Evolutionary conservation across 2,113 vertebrate genomes (phyloP).

Genomic region (Macheiramphus alcinus): DNA sequence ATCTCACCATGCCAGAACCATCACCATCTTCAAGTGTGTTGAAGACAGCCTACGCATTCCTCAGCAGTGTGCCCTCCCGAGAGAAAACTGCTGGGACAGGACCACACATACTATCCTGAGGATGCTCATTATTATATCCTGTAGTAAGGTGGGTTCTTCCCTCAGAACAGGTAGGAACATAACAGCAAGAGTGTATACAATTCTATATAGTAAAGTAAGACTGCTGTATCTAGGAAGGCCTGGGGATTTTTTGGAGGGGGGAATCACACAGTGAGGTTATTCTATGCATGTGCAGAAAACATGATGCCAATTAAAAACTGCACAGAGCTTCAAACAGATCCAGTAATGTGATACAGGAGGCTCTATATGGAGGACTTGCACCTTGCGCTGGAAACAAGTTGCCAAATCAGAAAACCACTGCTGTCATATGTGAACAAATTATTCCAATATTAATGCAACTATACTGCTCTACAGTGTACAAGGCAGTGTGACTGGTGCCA

Average conservation of each 20-base stretch:
- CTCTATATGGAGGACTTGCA: fast-evolving
- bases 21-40: not conserved
- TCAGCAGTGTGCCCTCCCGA: fast-evolving
- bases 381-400: not conserved
- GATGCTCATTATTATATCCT: not conserved
- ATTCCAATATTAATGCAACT: not conserved
- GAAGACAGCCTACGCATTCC: not conserved
- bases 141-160: not conserved
- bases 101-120: fast-evolving
- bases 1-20: not conserved
- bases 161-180: not conserved
- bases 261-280: not conserved
- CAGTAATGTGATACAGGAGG: not conserved
- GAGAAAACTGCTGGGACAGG: not conserved
- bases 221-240: not conserved
- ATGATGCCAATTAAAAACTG: fast-evolving
- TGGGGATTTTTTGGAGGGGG: no score
- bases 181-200: fast-evolving
- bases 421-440: not conserved
- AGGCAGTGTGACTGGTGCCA: not conserved
- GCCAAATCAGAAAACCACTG: not conserved
- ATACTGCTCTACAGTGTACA: fast-evolving
- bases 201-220: not conserved
- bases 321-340: not conserved
- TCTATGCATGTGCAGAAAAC: not conserved